These are phyloP conservation scores for Tyto alba DNA, from an alignment of 2,113 vertebrate species.

Conservation along the genomic window DNA sequence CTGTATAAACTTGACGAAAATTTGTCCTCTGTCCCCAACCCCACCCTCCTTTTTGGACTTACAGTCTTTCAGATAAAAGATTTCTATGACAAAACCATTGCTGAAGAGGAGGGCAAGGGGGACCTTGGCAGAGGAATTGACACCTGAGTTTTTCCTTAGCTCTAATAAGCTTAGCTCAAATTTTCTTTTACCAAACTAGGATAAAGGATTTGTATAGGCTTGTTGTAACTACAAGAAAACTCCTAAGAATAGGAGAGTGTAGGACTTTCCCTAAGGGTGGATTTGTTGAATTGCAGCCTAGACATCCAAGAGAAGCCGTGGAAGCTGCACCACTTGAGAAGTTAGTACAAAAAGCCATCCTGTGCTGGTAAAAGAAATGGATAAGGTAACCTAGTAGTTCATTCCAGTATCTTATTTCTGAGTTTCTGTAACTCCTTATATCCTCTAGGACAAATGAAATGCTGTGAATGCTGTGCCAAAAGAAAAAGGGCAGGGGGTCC, in stretches of 20 bases:
- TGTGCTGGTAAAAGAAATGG: constrained; percentile 30
- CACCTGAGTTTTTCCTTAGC: background rate
- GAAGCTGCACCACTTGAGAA: constrained; percentile 13
- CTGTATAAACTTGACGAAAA: background rate
- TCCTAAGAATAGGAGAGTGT: constrained; percentile 17
- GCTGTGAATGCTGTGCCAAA: background rate
- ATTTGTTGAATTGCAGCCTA: constrained; percentile 45
- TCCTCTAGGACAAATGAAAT: constrained; percentile 54
- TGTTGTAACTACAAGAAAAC: constrained; percentile 44
- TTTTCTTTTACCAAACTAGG: constrained; percentile 18
- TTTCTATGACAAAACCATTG: background rate
- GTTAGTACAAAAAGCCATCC: constrained; percentile 36
- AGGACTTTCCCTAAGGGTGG: constrained; percentile 8
- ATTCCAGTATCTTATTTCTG: constrained; percentile 47
- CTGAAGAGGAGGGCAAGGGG: background rate
- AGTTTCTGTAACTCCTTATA: constrained; percentile 39
- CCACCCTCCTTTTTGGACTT: background rate
- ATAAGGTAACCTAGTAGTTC: constrained; percentile 35
- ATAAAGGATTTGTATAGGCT: constrained; percentile 9
- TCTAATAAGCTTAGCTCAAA: too few relatives aligned
- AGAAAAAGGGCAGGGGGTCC: background rate
- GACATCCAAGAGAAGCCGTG: constrained; percentile 33
- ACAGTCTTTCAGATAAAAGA: background rate
- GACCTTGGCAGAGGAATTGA: constrained; percentile 1
- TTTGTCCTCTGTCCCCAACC: background rate